These are phyloP conservation scores for Metaphire vulgaris DNA, from an alignment of 1,140 invertebrate genomes.

Conservation along the genomic window DNA sequence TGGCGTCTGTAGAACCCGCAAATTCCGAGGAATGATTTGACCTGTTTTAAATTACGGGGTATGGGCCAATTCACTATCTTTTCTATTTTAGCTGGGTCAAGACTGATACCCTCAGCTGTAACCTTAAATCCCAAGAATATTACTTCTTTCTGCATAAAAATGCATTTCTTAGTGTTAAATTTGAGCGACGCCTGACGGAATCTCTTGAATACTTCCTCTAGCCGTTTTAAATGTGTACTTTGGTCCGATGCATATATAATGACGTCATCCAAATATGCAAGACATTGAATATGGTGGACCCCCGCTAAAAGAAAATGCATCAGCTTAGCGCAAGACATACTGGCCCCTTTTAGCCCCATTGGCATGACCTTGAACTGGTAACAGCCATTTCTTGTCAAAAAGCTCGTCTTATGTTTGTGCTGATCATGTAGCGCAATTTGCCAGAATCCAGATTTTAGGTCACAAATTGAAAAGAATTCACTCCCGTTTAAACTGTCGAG, in stretches of 20 bases:
- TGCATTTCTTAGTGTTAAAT: background rate
- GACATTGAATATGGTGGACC: background rate
- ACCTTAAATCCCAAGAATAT: background rate
- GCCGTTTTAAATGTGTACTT: background rate
- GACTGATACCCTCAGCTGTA: background rate
- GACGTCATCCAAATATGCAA: constrained; percentile 25
- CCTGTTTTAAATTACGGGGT: background rate
- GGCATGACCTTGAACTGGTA: constrained; percentile 24
- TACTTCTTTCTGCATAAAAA: background rate
- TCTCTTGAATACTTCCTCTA: background rate
- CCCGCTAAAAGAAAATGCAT: constrained; percentile 32
- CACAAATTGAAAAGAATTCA: constrained; percentile 10
- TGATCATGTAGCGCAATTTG: constrained; percentile 2
- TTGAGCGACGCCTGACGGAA: background rate
- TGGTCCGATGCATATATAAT: constrained; percentile 2
- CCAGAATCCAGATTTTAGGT: constrained; percentile 16
- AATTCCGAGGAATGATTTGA: background rate
- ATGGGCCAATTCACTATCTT: background rate
- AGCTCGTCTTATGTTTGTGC: constrained; percentile 15
- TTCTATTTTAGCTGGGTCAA: background rate
- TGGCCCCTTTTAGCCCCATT: constrained; percentile 32
- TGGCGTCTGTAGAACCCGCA: background rate
- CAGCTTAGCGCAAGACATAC: constrained; percentile 31
- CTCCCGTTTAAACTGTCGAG: constrained; percentile 1
- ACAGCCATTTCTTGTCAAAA: constrained; percentile 8